phyloP scores from a whole-genome alignment of 2,888 invertebrate species.

The Digitonthophagus gazella region DNA sequence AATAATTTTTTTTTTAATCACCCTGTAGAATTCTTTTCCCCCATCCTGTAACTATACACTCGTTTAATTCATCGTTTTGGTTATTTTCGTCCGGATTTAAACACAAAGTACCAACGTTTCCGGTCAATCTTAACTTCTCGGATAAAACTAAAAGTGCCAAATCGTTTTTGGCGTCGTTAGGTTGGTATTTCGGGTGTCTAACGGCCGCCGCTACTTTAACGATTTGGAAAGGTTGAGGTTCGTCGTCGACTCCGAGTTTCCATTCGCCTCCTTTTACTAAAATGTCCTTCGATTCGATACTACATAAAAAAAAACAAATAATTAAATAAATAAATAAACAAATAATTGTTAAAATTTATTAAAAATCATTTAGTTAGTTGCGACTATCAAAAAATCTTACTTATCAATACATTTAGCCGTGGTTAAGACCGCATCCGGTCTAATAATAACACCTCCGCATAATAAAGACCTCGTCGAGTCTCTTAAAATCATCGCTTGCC shows the following conservation, averaged over 20 bases:
- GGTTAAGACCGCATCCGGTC: constrained; percentile 71
- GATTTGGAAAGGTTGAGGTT: constrained; percentile 77
- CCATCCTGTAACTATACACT: constrained; percentile 81
- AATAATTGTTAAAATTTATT: background rate
- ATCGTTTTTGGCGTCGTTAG: constrained; percentile 63
- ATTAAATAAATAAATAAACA: background rate
- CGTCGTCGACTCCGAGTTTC: constrained; percentile 78
- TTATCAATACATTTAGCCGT: constrained; percentile 79
- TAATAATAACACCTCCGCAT: constrained; percentile 78
- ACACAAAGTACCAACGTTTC: constrained; percentile 74
- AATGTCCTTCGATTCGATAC: constrained; percentile 64
- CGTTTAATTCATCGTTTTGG: constrained; percentile 45
- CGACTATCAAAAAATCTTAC: constrained; percentile 52
- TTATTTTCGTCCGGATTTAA: constrained; percentile 59
- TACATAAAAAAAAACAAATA: constrained; percentile 46
- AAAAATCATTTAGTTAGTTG: background rate
- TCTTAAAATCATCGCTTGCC: constrained; percentile 81
- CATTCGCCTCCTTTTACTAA: constrained; percentile 81
- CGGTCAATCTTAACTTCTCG: constrained; percentile 62
- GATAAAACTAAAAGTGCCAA: constrained; percentile 69
- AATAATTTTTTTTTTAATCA: constrained; percentile 49
- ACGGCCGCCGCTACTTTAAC: constrained; percentile 68
- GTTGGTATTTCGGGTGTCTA: constrained; percentile 67
- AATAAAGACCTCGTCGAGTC: constrained; percentile 70
- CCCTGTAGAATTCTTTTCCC: constrained; percentile 76